A percentile compares a stretch with the other conserved stretches of the same genome.
These are phyloP conservation scores for Molossus molossus DNA, from an alignment of 2,797 vertebrate species.

Conservation along the genomic window DNA sequence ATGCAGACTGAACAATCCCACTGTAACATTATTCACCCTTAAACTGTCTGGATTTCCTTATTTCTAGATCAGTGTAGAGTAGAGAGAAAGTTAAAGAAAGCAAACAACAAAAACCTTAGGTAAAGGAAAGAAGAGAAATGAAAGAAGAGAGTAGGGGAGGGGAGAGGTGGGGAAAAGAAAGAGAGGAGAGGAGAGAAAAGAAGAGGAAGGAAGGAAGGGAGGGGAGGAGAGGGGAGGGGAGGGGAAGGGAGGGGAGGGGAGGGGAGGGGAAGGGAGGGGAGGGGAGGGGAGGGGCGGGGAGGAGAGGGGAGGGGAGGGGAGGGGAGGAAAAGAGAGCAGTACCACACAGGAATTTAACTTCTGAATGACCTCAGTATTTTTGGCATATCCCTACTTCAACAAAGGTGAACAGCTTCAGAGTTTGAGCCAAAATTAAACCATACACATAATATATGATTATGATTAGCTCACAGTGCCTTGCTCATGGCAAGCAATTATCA, in stretches of 20 bases:
- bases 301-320: fast-evolving
- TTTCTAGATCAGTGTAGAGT: not conserved
- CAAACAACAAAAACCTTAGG: not conserved
- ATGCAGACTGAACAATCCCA: not conserved
- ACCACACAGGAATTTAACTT: not conserved
- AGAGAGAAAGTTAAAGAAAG: not conserved
- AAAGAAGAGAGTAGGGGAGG: not conserved
- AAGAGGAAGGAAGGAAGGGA: too few species aligned
- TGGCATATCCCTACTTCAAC: not conserved
- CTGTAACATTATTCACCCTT: not conserved
- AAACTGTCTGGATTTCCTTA: not conserved
- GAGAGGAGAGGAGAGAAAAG: not conserved
- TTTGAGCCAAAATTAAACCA: not conserved
- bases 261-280: too few species aligned
- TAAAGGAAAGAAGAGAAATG: not conserved
- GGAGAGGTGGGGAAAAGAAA: fast-evolving
- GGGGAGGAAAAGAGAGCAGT: fast-evolving
- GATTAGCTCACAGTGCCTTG: not conserved
- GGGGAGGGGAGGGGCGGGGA: too few species aligned
- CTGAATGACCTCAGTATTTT: not conserved
- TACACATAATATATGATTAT: not conserved
- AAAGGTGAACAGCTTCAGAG: not conserved
- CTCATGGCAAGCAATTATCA: fast-evolving
- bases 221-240: fast-evolving
- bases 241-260: fast-evolving